Base-by-base conservation (phyloP, 2,113 vertebrate genomes). In the Cichladusa arquata region DNA sequence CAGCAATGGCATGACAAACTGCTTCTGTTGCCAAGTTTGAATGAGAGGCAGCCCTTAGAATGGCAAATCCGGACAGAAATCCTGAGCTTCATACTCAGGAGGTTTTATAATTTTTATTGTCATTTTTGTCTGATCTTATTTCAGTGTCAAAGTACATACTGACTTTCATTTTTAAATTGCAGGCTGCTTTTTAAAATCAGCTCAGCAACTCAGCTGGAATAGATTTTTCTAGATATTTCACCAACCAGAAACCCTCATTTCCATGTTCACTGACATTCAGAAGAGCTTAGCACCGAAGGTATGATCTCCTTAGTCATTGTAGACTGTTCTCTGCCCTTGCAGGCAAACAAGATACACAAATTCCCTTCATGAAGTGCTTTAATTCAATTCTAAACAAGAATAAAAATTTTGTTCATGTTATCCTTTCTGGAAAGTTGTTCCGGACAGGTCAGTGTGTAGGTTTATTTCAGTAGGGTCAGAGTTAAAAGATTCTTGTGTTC, bases 141-240 rank as follows among this genome's bases (percentile, higher is more conserved):
- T 92, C 42, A 45, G 31, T 38, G 73, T 57, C 42, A 38, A 82
- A 65, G 81, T 51, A 38, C n/a, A 72, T 50, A 31, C 6, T 77
- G 20, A 7, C 20, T 90, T 87, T 94, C 61, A 61, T 83, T 92
- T 94, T 90, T 45, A 70, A 65, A 80, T 80, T 82, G 19, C 24
- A 70, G 42, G 9, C 6, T 71, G 15, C 2, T 38, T 74, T 69
- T 78, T 72, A 15, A 40, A 47, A 81, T 65, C 42, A 73, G 33
- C 33, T 64, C 53, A 76, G 57, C 34, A 92, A 56, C 44, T 11
- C 57, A 74, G 9, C 40, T 91, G 48, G 24, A 74, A 84, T 19
- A 84, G 60, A 81, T 89, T 91, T 91, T 92, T 83, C 51, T 34
- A 53, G 69, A 65, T 79, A 76, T 81, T 92, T 91, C 53, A 81